Conservation (phyloP, 2,888 invertebrate genomes). For the Leptinotarsa peninsularis region DNA sequence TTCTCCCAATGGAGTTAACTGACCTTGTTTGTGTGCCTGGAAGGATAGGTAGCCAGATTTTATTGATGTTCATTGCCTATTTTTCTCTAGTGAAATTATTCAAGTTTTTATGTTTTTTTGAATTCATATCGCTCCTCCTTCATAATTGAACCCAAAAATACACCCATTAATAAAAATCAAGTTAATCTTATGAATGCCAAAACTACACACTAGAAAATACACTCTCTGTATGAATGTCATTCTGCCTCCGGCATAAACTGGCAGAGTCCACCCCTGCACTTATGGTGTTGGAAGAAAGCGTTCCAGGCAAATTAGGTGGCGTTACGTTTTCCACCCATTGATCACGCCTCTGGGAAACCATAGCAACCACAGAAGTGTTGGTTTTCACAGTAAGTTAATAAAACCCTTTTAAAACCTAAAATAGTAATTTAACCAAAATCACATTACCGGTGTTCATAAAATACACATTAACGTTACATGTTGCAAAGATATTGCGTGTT, state of each 20-base stretch:
- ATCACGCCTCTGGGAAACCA: slow-evolving; percentile 59
- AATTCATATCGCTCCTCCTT: no score
- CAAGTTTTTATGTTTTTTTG: no score
- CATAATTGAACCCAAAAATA: no score
- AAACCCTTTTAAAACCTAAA: slow-evolving; percentile 32
- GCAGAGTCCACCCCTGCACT: slow-evolving; percentile 16
- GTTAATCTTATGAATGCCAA: no score
- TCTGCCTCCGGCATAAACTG: not conserved
- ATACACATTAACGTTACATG: slow-evolving; percentile 26
- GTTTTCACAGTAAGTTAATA: slow-evolving; percentile 48
- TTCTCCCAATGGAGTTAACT: no score
- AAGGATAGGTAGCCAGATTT: no score
- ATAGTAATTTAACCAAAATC: slow-evolving; percentile 37
- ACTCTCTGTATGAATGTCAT: not conserved
- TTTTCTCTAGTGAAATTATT: no score
- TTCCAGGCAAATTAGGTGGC: slow-evolving; percentile 40
- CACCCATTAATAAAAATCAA: no score
- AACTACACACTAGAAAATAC: no score
- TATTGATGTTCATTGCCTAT: no score
- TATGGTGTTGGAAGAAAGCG: slow-evolving; percentile 25
- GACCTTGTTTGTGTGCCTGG: no score
- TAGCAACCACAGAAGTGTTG: slow-evolving; percentile 56
- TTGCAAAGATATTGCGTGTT: slow-evolving; percentile 28
- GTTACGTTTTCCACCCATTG: slow-evolving; percentile 51
- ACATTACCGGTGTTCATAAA: slow-evolving; percentile 30